Evolutionary conservation across 2,888 invertebrate species (phyloP), one percentile per base, ranked within the genome.

Genomic region (Automeris io): DNA sequence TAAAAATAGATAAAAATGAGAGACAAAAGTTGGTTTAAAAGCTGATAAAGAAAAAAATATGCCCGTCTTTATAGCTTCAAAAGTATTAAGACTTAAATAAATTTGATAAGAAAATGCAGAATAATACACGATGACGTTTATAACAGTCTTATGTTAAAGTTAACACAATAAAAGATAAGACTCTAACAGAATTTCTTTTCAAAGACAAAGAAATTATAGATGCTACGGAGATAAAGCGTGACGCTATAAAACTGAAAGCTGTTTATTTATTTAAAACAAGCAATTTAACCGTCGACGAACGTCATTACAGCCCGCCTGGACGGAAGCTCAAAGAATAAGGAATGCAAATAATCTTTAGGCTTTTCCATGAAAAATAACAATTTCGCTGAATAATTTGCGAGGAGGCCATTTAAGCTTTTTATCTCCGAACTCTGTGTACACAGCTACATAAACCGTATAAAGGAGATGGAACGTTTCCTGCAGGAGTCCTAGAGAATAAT

Each of bases 371-470:
- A 72, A 26, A 77, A 80, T 81, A 81, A 81, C 76, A 81, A 80
- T 78, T 78, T 70, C 57, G 58, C 54, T 57, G 74, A 69, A 80
- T 80, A 80, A 81, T 82, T 82, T 78, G 69, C 63, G 63, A 73
- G 70, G 62, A 59, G 70, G 71, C 72, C 77, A 75, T 78, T 80
- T 78, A 68, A 77, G 80, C 77, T 78, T 81, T 81, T 83, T 82
- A 81, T 82, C 83, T 75, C 71, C 52, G 58, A 75, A 73, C 70
- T 75, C 77, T 77, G 78, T 81, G 64, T 82, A 74, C 64, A 68
- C 78, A 81, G 80, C 72, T 73, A 79, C 77, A 77, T 77, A 63
- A 70, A 72, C 70, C 66, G 60, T 63, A 69, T 53, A 53, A 54
- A 60, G 53, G 61, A 61, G 70, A 72, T 68, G 63, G 68, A 68